phyloP scores from a whole-genome alignment of 2,888 invertebrate species.

The Polia nebulosa region DNA sequence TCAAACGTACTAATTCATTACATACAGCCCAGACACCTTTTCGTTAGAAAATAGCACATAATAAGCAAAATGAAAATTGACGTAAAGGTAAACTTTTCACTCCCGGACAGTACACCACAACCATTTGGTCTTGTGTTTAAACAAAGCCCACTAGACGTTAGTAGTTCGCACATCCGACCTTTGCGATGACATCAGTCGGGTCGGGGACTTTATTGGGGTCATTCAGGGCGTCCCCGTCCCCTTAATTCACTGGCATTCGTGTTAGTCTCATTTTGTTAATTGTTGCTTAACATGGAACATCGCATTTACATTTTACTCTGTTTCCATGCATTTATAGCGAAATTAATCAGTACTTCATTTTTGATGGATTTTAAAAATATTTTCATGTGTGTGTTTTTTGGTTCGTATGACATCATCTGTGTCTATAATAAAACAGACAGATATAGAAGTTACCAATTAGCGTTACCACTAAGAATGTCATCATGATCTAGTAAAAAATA shows the following conservation, averaged over 20 bases:
- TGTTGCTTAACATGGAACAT: slow-evolving; percentile 35
- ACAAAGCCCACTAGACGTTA: background rate
- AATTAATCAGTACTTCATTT: background rate
- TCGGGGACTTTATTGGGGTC: slow-evolving; percentile 18
- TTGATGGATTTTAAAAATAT: no score
- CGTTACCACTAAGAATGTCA: no score
- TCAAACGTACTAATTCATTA: no score
- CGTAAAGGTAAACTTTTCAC: slow-evolving; percentile 16
- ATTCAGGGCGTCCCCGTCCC: slow-evolving; percentile 4
- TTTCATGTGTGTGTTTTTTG: background rate
- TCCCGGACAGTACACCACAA: background rate
- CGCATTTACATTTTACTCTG: background rate
- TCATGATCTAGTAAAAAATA: no score
- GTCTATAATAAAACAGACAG: no score
- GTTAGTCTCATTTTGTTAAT: slow-evolving; percentile 16
- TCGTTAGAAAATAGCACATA: background rate
- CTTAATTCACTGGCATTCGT: slow-evolving; percentile 5
- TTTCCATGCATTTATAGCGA: background rate
- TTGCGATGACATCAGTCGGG: slow-evolving; percentile 40
- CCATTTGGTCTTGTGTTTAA: background rate
- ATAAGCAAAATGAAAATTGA: background rate
- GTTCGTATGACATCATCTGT: no score
- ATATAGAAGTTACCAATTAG: no score
- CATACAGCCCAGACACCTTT: no score
- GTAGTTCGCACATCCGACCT: slow-evolving; percentile 17